phyloP scores from a whole-genome alignment of 2,113 vertebrate genomes.

The Tetrao urogallus region DNA sequence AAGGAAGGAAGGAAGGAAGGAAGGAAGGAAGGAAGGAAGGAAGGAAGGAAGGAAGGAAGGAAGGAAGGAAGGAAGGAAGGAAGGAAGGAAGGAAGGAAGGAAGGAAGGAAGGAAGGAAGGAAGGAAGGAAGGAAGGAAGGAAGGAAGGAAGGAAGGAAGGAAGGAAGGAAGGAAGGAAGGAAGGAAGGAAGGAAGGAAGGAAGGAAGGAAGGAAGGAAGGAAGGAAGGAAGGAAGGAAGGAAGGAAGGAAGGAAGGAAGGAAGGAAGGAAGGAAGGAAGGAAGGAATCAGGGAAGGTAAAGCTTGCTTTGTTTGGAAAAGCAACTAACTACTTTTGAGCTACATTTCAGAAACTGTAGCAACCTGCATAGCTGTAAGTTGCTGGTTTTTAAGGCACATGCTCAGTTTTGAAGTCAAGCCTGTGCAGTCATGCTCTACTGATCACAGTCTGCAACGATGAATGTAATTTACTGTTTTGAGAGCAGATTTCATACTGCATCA shows the following conservation, averaged over 20 bases:
- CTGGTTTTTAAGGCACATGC: background rate
- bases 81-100: no score
- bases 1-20: no score
- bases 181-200: no score
- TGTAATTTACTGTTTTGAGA: background rate
- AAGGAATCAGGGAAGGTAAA: background rate
- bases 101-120: no score
- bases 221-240: background rate
- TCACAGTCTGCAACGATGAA: background rate
- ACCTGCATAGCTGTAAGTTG: background rate
- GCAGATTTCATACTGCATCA: background rate
- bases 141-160: no score
- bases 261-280: no score
- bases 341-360: background rate
- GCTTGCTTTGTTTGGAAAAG: background rate
- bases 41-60: no score
- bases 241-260: background rate
- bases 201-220: background rate
- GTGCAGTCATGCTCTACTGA: background rate
- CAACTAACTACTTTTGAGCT: background rate
- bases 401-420: background rate
- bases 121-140: no score
- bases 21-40: no score
- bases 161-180: no score
- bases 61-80: no score